Evolutionary conservation across 2,888 invertebrate genomes (phyloP).

Genomic region (Shargacucullia verbasci): DNA sequence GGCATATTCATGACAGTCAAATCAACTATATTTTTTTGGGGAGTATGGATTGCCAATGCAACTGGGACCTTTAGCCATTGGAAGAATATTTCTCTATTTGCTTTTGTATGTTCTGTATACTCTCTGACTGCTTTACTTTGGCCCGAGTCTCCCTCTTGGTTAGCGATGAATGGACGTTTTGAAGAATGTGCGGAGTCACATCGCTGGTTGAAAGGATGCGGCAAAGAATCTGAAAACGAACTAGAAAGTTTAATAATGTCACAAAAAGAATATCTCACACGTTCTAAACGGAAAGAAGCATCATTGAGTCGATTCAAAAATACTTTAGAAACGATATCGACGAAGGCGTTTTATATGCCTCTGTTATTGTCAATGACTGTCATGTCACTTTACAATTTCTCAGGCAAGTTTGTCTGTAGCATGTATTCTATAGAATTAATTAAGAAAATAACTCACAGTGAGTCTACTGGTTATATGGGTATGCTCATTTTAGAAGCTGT

Average conservation of each 20-base stretch:
- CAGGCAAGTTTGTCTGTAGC: constrained; percentile 69
- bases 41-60: constrained; percentile 63
- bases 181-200: constrained; percentile 66
- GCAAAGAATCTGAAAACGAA: constrained; percentile 61
- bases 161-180: constrained; percentile 68
- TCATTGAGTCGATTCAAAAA: constrained; percentile 47
- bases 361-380: constrained; percentile 62
- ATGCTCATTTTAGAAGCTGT: constrained; percentile 68
- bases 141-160: constrained; percentile 73
- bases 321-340: constrained; percentile 52
- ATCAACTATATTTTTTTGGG: constrained; percentile 60
- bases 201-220: constrained; percentile 67
- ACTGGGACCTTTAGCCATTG: constrained; percentile 64
- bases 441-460: constrained; percentile 58
- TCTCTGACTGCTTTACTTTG: constrained; percentile 61
- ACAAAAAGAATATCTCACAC: constrained; percentile 58
- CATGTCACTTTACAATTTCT: constrained; percentile 67
- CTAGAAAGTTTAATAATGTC: constrained; percentile 62
- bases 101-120: constrained; percentile 56
- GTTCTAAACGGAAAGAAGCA: constrained; percentile 35
- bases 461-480: constrained; percentile 61
- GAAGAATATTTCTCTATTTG: constrained; percentile 61
- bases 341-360: constrained; percentile 68
- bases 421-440: constrained; percentile 61
- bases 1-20: constrained; percentile 63